Conservation (phyloP, 92 coral and sea anemone genomes). For the Zoanthus solanderi region DNA sequence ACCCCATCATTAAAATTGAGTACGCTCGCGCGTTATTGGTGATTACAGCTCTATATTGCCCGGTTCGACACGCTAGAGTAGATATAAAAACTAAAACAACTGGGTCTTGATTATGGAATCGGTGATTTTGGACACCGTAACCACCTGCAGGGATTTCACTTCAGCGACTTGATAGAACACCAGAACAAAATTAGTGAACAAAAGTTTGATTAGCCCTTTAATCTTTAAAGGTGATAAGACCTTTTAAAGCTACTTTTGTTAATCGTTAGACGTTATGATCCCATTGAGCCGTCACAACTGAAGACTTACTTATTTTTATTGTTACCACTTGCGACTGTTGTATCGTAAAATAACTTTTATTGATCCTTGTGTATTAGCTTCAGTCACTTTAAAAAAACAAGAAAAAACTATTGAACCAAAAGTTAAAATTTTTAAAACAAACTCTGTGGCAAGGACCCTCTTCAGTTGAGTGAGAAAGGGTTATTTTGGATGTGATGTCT, state of each 20-base stretch:
- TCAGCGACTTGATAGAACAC: neutral
- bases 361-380: conserved; percentile 18
- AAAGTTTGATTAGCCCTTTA: neutral
- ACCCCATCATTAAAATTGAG: conserved; percentile 10
- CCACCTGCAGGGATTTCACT: conserved; percentile 15
- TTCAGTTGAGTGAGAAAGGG: neutral
- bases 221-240: neutral
- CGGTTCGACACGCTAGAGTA: neutral
- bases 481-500: neutral
- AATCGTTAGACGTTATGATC: neutral
- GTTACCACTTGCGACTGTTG: neutral
- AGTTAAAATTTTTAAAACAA: neutral
- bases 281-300: too few species aligned
- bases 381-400: neutral
- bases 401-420: neutral
- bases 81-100: neutral
- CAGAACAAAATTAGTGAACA: neutral
- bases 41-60: conserved; percentile 22
- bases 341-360: conserved; percentile 3
- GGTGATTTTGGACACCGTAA: neutral
- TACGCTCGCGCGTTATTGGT: conserved; percentile 11
- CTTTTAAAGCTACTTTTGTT: neutral
- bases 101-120: neutral
- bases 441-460: neutral
- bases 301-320: neutral